Conservation (phyloP, 2,888 invertebrate genomes). For the Venusia cambrica region DNA sequence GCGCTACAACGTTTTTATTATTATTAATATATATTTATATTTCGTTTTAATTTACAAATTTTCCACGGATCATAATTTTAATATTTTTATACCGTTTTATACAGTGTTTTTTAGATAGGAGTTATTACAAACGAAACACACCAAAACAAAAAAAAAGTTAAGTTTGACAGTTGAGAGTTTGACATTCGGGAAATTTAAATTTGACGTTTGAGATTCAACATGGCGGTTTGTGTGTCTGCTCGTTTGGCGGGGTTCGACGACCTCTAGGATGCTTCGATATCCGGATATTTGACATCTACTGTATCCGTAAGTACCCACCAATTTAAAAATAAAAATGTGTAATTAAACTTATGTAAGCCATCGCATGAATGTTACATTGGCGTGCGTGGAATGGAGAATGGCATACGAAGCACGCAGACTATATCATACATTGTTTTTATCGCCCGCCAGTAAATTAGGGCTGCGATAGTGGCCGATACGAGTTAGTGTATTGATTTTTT, state of each 20-base stretch:
- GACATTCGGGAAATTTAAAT: constrained; percentile 52
- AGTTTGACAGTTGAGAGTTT: constrained; percentile 41
- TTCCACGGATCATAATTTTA: constrained; percentile 80
- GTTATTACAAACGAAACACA: constrained; percentile 55
- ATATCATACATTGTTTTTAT: constrained; percentile 68
- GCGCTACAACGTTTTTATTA: constrained; percentile 79
- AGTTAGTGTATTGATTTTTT: constrained; percentile 77
- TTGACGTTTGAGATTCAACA: constrained; percentile 57
- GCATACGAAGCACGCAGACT: constrained; percentile 44
- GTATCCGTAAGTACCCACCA: constrained; percentile 63
- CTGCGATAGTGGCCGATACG: constrained; percentile 70
- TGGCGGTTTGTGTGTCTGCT: constrained; percentile 72
- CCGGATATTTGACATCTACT: constrained; percentile 76
- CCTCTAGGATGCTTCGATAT: constrained; percentile 74
- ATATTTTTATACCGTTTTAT: constrained; percentile 81
- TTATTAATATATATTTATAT: constrained; percentile 81
- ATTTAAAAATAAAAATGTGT: constrained; percentile 1
- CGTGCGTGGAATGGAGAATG: constrained; percentile 30
- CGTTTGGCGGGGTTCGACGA: constrained; percentile 62
- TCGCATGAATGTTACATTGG: constrained; percentile 62
- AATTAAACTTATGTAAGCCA: constrained; percentile 60
- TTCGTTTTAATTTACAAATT: constrained; percentile 81
- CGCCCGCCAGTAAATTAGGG: constrained; percentile 71
- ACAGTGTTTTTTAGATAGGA: constrained; percentile 77
- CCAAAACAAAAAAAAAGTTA: constrained; percentile 25